A percentile compares a stretch with the other conserved stretches of the same genome.
Conservation (phyloP, 2,113 vertebrate genomes). For the Protobothrops flavoviridis region DNA sequence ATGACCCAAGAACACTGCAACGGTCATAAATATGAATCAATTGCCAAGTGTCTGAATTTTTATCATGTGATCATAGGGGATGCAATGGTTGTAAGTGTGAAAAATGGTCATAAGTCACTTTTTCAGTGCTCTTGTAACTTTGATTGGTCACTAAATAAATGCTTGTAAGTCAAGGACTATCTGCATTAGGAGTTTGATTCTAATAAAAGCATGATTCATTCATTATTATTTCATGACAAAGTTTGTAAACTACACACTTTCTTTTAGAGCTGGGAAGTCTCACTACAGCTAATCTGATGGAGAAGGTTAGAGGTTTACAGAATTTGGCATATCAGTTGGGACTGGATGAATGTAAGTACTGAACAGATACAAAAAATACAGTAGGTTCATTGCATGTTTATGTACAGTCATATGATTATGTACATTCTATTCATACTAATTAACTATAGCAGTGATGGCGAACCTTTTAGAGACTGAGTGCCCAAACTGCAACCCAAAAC, state of each 20-base stretch:
- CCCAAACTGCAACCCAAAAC: too few relatives aligned
- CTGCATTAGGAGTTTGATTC: not conserved
- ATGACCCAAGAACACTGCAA: not conserved
- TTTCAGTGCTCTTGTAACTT: not conserved
- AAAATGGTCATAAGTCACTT: not conserved
- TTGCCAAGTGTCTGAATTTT: not conserved
- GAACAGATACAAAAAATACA: not conserved
- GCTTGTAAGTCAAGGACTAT: not conserved
- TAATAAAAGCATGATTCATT: not conserved
- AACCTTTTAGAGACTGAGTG: too few relatives aligned
- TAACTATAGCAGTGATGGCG: not conserved
- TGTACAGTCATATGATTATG: too few relatives aligned
- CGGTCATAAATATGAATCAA: not conserved
- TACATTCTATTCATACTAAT: not conserved
- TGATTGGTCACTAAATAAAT: not conserved
- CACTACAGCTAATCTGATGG: conserved; percentile 97
- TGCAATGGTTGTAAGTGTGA: not conserved
- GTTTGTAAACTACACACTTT: conserved; percentile 10
- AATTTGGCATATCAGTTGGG: conserved; percentile 97
- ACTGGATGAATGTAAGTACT: conserved; percentile 95
- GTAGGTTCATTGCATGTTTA: not conserved
- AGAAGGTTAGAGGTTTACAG: conserved; percentile 96
- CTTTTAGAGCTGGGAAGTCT: conserved; percentile 90
- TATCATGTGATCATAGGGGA: not conserved
- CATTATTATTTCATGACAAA: not conserved